Percentiles rank a stretch among this genome's conserved stretches.
Conservation (phyloP, 1,140 invertebrate species). For the Capitella teleta region DNA sequence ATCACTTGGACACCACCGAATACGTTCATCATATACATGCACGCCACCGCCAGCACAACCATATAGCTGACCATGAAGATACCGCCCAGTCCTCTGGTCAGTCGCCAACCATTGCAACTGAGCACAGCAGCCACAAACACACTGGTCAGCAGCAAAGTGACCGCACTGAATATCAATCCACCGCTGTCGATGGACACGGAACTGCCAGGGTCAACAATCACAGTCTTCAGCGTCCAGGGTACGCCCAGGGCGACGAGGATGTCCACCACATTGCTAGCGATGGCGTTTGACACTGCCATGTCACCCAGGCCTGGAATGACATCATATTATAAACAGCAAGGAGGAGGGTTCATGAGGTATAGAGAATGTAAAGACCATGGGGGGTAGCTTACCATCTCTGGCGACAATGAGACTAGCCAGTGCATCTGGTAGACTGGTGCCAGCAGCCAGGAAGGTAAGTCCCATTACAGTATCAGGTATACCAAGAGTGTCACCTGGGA, state of each 20-base stretch:
- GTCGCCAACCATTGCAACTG: conserved; percentile 24
- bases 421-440: conserved; percentile 46
- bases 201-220: conserved; percentile 15
- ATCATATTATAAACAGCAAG: too few species aligned
- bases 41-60: conserved; percentile 24
- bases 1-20: conserved; percentile 34
- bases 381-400: conserved; percentile 26
- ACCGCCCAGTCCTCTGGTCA: conserved; percentile 24
- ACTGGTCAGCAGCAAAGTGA: conserved; percentile 32
- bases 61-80: conserved; percentile 26
- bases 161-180: conserved; percentile 27
- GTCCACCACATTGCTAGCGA: conserved; percentile 98
- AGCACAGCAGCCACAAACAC: conserved; percentile 26
- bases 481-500: conserved; percentile 38
- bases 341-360: background rate
- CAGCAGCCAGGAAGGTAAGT: conserved; percentile 46
- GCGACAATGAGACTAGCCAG: conserved; percentile 45
- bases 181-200: conserved; percentile 21
- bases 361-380: background rate
- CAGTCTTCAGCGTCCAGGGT: conserved; percentile 66
- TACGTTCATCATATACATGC: conserved; percentile 36
- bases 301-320: conserved; percentile 53
- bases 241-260: conserved; percentile 91
- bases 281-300: conserved; percentile 97
- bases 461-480: conserved; percentile 47